Conservation (phyloP, 2,888 invertebrate species). For the Synergus japonicus region DNA sequence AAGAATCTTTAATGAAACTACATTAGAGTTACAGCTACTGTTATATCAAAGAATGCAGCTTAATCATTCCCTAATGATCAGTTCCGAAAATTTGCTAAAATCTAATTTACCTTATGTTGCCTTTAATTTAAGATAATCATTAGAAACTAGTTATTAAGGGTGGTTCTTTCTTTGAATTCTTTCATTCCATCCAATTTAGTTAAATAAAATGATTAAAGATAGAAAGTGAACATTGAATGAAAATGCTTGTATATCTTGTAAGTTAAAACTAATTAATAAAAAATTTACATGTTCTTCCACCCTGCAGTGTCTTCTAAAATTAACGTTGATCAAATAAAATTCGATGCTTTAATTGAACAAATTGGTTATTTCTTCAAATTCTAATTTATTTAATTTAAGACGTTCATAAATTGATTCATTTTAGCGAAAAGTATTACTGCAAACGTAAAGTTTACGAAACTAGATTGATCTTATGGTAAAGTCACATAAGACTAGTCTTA, state of each 20-base stretch:
- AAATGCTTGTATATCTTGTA: slow-evolving; percentile 3
- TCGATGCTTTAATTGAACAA: slow-evolving; percentile 8
- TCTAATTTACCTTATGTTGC: neutral
- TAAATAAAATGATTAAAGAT: neutral
- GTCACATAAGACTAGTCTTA: neutral
- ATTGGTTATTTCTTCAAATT: neutral
- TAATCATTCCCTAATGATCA: neutral
- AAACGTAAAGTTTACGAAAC: neutral
- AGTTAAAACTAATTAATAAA: neutral
- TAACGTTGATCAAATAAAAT: slow-evolving; percentile 2
- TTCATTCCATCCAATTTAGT: neutral
- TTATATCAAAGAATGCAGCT: slow-evolving; percentile 26
- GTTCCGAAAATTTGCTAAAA: neutral
- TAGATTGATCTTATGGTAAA: neutral
- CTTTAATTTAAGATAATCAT: neutral
- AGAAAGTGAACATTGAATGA: neutral
- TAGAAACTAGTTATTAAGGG: neutral
- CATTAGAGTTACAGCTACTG: slow-evolving; percentile 15
- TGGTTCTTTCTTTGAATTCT: neutral
- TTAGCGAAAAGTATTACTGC: neutral
- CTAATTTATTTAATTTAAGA: neutral
- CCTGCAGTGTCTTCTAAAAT: slow-evolving; percentile 20
- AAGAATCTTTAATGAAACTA: neutral
- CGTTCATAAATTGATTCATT: neutral
- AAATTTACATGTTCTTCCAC: slow-evolving; percentile 21